phyloP scores from a whole-genome alignment of 2,888 invertebrate species.

The Periphyllus acericola region DNA sequence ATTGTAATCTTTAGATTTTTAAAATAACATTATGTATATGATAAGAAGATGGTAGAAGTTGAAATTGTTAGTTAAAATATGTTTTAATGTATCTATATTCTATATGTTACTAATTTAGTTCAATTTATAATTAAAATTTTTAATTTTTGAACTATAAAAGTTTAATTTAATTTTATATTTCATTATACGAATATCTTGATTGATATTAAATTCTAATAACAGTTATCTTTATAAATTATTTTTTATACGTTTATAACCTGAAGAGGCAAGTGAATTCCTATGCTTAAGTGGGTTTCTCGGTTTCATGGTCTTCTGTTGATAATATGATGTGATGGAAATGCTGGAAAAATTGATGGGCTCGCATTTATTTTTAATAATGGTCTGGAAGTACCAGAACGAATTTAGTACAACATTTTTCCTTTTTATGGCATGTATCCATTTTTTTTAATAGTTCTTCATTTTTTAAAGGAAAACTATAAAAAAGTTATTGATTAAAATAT shows the following conservation, averaged over 20 bases:
- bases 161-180: too few species aligned
- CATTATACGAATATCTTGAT: too few species aligned
- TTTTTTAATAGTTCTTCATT: neutral
- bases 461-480: neutral
- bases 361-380: neutral
- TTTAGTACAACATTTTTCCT: neutral
- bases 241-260: neutral
- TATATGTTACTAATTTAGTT: too few species aligned
- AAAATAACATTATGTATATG: too few species aligned
- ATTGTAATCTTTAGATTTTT: too few species aligned
- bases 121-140: too few species aligned
- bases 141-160: too few species aligned
- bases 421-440: neutral
- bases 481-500: neutral
- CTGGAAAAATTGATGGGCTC: neutral
- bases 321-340: neutral
- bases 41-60: too few species aligned
- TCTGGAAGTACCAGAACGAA: neutral
- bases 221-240: too few species aligned
- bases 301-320: neutral
- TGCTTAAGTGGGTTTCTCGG: neutral
- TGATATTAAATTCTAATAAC: too few species aligned
- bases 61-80: too few species aligned
- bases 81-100: too few species aligned
- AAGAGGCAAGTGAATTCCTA: neutral